Evolutionary conservation across 2,888 invertebrate species (phyloP), one percentile per base, ranked within the genome.

Genomic region (Ischnus inquisitorius): DNA sequence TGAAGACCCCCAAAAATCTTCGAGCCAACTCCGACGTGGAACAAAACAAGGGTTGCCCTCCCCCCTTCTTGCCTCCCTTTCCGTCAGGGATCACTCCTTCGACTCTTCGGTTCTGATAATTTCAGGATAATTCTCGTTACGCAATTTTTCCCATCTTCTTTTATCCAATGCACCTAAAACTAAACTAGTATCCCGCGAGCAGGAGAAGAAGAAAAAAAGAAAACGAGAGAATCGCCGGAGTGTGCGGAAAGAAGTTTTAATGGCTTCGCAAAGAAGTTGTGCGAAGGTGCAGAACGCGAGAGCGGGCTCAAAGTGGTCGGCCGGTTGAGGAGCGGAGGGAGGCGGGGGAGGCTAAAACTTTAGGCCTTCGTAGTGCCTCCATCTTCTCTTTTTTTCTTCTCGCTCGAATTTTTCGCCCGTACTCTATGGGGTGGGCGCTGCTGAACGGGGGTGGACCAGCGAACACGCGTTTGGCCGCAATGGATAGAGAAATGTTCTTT

Each of bases 221-320:
- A n/a, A 54, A 78, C 60, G 62, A 71, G 54, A 14, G 62, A 57
- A 84, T 80, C 62, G 51, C 48, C 16, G 43, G 60, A 77, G 77
- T 74, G 65, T 39, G 69, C 16, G 67, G 74, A 71, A 72, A 57
- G 74, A 81, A 83, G 85, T 84, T 85, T 85, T 83, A 80, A 82
- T 85, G 82, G 80, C 69, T 82, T 83, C 83, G 46, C 82, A 76
- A 85, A 86, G 81, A 89, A 89, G 87, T 84, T 84, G 28, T 46
- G 62, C 81, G 86, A 87, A 88, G 88, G 88, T 88, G 87, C 88
- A 86, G 87, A 88, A 54, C 54, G 80, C 46, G 60, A 76, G 65
- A 67, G 74, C 74, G 57, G 64, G 46, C 81, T 68, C 46, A 81
- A 84, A 84, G 81, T 81, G 81, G 80, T 84, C 64, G 74, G 64